Evolutionary conservation across 2,797 vertebrate genomes (phyloP).

Genomic region (Arremon aurantiirostris): DNA sequence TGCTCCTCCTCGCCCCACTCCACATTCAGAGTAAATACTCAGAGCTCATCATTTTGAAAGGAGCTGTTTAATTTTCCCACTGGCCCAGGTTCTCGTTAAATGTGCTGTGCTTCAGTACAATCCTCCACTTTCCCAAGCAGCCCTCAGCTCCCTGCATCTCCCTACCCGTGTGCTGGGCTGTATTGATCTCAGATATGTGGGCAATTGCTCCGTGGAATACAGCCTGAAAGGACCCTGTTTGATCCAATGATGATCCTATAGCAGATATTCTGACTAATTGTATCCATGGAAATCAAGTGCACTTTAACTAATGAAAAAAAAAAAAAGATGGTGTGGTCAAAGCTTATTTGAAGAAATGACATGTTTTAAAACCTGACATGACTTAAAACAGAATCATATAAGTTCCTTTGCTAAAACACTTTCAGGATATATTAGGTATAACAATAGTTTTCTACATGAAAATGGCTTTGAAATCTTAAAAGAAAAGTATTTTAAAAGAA

Average conservation of each 20-base stretch:
- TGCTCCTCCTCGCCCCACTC: background rate
- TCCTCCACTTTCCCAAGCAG: slow-evolving; percentile 5
- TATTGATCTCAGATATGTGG: slow-evolving; percentile 60
- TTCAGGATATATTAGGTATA: slow-evolving; percentile 82
- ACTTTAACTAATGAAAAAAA: slow-evolving; percentile 68
- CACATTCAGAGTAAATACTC: background rate
- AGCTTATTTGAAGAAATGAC: slow-evolving; percentile 76
- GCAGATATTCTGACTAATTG: slow-evolving; percentile 67
- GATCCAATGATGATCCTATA: slow-evolving; percentile 27
- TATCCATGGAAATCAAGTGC: slow-evolving; percentile 70
- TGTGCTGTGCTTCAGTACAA: background rate
- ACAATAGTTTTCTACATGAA: slow-evolving; percentile 84
- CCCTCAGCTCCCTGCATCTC: slow-evolving; percentile 7
- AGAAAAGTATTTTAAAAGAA: slow-evolving; percentile 80
- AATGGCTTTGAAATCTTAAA: slow-evolving; percentile 83
- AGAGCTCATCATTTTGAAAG: background rate
- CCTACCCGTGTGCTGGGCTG: slow-evolving; percentile 10
- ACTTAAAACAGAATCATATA: slow-evolving; percentile 82
- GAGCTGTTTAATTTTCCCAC: slow-evolving; percentile 34
- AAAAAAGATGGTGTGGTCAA: slow-evolving; percentile 57
- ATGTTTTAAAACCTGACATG: slow-evolving; percentile 78
- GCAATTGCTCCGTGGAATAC: slow-evolving; percentile 43
- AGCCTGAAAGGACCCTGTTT: slow-evolving; percentile 42
- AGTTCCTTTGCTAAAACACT: slow-evolving; percentile 80
- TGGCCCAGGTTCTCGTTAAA: background rate